Percentiles rank a stretch among this genome's conserved stretches.
These are phyloP conservation scores for Lipophrys pholis DNA, from an alignment of 2,113 vertebrate species.

Conservation along the genomic window DNA sequence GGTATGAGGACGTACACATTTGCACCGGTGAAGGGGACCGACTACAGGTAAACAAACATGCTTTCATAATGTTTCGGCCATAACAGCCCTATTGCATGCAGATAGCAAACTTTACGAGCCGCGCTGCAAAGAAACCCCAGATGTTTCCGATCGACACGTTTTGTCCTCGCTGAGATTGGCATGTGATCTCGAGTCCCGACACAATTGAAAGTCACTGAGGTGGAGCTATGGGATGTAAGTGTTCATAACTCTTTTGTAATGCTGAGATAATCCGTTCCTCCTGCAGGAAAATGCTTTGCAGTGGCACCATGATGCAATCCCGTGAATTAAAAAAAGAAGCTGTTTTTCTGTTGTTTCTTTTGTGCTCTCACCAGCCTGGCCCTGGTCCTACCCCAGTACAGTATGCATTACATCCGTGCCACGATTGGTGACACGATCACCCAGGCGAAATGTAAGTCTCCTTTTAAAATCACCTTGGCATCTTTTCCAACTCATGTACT, in stretches of 20 bases:
- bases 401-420: conserved; percentile 76
- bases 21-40: conserved; percentile 90
- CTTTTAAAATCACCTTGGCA: conserved; percentile 1
- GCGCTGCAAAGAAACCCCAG: conserved; percentile 1
- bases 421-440: conserved; percentile 81
- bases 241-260: neutral
- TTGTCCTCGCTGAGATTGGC: conserved; percentile 1
- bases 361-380: conserved; percentile 72
- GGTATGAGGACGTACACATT: conserved; percentile 91
- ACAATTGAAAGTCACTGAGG: neutral
- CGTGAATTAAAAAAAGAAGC: too few species aligned
- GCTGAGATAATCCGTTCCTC: neutral
- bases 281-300: conserved; percentile 7
- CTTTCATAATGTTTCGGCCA: neutral
- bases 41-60: conserved; percentile 90
- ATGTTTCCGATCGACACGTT: conserved; percentile 3
- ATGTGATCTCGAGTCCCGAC: conserved; percentile 25
- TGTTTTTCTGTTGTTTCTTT: neutral
- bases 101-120: neutral
- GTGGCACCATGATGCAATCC: neutral
- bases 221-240: neutral
- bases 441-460: conserved; percentile 82
- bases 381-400: conserved; percentile 82
- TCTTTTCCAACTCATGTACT: conserved; percentile 36
- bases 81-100: neutral